A percentile compares a stretch with the other conserved stretches of the same genome.
Evolutionary conservation across 1,140 invertebrate genomes (phyloP).

Genomic region (Proctacanthus coquilletti): DNA sequence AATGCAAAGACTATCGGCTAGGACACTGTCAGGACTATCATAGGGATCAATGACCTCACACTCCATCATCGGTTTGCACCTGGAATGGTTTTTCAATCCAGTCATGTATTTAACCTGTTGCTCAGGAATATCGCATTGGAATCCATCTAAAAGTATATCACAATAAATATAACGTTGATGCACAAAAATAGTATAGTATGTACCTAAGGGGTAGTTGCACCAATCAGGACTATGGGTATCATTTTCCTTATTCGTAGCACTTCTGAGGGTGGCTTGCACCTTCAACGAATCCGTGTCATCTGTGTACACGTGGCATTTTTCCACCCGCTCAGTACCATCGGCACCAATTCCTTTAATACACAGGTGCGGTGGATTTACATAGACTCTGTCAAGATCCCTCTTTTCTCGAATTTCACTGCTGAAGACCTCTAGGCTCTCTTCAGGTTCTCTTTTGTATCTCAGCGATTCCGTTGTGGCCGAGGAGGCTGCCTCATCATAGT

Average conservation of each 20-base stretch:
- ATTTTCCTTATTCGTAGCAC: slow-evolving; percentile 29
- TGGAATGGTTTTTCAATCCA: slow-evolving; percentile 18
- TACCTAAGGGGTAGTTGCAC: slow-evolving; percentile 39
- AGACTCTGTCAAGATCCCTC: slow-evolving; percentile 14
- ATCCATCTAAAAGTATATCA: slow-evolving; percentile 30
- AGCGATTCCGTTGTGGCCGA: slow-evolving; percentile 18
- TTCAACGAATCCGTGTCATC: slow-evolving; percentile 29
- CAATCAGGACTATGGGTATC: slow-evolving; percentile 26
- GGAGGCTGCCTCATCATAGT: slow-evolving; percentile 20
- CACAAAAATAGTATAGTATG: slow-evolving; percentile 7
- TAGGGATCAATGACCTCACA: slow-evolving; percentile 54
- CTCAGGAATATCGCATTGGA: slow-evolving; percentile 38
- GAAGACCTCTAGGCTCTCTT: background rate
- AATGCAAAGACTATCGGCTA: slow-evolving; percentile 47
- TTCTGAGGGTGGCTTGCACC: slow-evolving; percentile 31
- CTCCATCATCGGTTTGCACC: slow-evolving; percentile 40
- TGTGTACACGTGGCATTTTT: slow-evolving; percentile 38
- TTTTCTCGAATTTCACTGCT: slow-evolving; percentile 1
- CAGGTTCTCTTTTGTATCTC: slow-evolving; percentile 5
- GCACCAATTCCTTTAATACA: slow-evolving; percentile 33
- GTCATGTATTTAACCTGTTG: slow-evolving; percentile 24
- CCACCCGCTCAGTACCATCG: slow-evolving; percentile 17
- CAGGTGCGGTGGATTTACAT: slow-evolving; percentile 39
- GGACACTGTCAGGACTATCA: slow-evolving; percentile 39
- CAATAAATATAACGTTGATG: background rate